These are phyloP conservation scores for Exephanes ischioxanthus DNA, from an alignment of 2,888 invertebrate species.

Conservation along the genomic window DNA sequence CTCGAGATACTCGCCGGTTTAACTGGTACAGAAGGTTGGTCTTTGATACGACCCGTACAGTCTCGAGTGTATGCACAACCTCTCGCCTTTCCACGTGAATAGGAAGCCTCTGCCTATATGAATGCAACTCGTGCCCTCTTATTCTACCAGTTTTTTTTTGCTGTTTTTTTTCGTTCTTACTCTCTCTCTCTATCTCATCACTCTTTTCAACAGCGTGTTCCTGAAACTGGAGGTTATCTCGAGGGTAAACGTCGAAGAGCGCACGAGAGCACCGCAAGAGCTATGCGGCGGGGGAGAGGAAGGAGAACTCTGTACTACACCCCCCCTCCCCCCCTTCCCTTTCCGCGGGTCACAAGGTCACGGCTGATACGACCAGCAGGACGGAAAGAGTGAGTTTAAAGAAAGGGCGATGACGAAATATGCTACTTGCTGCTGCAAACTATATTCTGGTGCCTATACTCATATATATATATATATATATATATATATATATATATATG, in stretches of 20 bases:
- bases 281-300: slow-evolving; percentile 10
- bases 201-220: slow-evolving; percentile 46
- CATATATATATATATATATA: neutral
- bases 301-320: neutral
- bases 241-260: slow-evolving; percentile 51
- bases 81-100: slow-evolving; percentile 51
- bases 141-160: neutral
- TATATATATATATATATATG: neutral
- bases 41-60: slow-evolving; percentile 27
- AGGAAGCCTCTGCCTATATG: slow-evolving; percentile 36
- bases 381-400: slow-evolving; percentile 39
- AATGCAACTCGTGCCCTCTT: slow-evolving; percentile 49
- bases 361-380: slow-evolving; percentile 51
- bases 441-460: neutral
- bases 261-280: slow-evolving; percentile 33
- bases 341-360: slow-evolving; percentile 59
- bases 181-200: slow-evolving; percentile 24
- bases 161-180: neutral
- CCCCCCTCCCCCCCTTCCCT: slow-evolving; percentile 7
- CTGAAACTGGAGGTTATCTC: slow-evolving; percentile 48
- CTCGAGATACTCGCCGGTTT: slow-evolving; percentile 5
- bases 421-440: slow-evolving; percentile 40
- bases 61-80: slow-evolving; percentile 51
- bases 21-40: slow-evolving; percentile 20
- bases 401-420: slow-evolving; percentile 57